Conservation (phyloP, 1,140 invertebrate species). For the Drosophila hydei region DNA sequence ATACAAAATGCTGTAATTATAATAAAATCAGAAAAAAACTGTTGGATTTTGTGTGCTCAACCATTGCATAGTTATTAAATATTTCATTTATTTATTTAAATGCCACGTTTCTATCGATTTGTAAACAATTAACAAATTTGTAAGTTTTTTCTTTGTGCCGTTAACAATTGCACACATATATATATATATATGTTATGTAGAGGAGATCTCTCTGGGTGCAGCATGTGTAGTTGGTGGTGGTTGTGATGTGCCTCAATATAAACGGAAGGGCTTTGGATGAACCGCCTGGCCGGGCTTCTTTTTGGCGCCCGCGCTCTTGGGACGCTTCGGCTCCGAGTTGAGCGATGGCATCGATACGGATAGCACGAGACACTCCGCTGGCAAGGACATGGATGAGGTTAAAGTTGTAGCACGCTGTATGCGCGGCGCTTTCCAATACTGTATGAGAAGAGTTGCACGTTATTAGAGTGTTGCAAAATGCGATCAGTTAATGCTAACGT, state of each 20-base stretch:
- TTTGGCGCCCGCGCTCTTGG: slow-evolving; percentile 80
- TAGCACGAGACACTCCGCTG: slow-evolving; percentile 81
- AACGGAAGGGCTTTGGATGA: slow-evolving; percentile 81
- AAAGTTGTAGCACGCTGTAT: slow-evolving; percentile 80
- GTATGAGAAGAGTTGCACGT: slow-evolving; percentile 9
- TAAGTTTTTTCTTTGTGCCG: slow-evolving; percentile 37
- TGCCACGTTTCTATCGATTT: slow-evolving; percentile 65
- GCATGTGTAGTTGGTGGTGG: slow-evolving; percentile 15
- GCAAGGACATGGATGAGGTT: slow-evolving; percentile 83
- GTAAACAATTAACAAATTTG: slow-evolving; percentile 66
- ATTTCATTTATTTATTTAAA: slow-evolving; percentile 70
- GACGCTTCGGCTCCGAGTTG: slow-evolving; percentile 74
- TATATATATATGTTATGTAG: background rate
- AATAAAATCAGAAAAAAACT: slow-evolving; percentile 62
- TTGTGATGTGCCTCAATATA: slow-evolving; percentile 59
- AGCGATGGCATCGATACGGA: slow-evolving; percentile 83
- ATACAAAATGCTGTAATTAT: slow-evolving; percentile 64
- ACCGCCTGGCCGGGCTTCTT: slow-evolving; percentile 77
- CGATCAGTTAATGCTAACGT: background rate
- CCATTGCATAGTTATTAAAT: slow-evolving; percentile 60
- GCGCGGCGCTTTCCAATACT: slow-evolving; percentile 81
- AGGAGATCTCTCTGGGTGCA: slow-evolving; percentile 55
- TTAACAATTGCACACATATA: slow-evolving; percentile 53
- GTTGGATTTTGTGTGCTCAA: slow-evolving; percentile 59
- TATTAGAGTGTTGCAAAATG: slow-evolving; percentile 1